These are phyloP conservation scores for Meloidogyne chitwoodi DNA, from an alignment of 1,140 invertebrate genomes.

Conservation along the genomic window DNA sequence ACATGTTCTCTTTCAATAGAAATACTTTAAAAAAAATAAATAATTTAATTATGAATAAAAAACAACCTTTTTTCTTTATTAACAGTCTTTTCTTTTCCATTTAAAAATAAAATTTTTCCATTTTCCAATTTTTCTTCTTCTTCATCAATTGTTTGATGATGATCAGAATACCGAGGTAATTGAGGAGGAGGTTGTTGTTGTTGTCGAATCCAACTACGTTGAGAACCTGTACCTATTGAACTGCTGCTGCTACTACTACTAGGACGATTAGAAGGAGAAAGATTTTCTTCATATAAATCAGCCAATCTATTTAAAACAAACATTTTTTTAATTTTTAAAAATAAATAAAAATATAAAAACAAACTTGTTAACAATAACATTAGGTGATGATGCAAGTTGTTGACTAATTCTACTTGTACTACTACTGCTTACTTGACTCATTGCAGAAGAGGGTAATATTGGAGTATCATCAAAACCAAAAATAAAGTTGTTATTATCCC, in stretches of 20 bases:
- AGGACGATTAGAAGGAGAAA: not conserved
- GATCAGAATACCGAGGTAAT: not conserved
- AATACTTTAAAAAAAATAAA: not conserved
- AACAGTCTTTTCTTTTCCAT: not conserved
- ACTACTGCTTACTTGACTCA: not conserved
- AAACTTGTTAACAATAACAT: not conserved
- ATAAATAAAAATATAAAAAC: not conserved
- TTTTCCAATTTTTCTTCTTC: not conserved
- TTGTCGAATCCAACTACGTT: conserved; percentile 11
- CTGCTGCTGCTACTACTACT: not conserved
- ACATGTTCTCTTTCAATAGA: not conserved
- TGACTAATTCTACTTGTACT: not conserved
- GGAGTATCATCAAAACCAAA: not conserved
- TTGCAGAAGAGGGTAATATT: not conserved
- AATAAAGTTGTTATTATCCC: not conserved
- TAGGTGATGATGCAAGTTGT: not conserved
- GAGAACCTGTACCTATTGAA: not conserved
- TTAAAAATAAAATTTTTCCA: too few species aligned
- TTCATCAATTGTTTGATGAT: not conserved
- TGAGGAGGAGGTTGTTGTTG: not conserved
- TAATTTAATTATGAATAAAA: not conserved
- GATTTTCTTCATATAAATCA: not conserved
- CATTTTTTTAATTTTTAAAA: not conserved
- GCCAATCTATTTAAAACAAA: not conserved
- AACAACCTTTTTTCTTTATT: not conserved